Base-by-base conservation (phyloP, 2,797 vertebrate species). In the Euphonia xanthogaster region DNA sequence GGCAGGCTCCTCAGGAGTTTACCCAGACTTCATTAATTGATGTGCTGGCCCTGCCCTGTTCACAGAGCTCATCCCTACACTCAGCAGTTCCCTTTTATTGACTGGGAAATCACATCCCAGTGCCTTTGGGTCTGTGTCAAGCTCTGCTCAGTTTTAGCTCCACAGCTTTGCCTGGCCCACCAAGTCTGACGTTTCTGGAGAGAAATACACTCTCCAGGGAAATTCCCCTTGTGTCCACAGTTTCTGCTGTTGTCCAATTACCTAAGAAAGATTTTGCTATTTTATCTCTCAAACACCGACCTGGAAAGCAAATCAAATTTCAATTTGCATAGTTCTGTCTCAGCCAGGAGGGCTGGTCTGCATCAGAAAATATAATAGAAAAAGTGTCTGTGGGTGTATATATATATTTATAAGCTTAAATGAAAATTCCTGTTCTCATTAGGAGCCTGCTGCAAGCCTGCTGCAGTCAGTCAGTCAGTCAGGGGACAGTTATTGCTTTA, bases 151-250 rank as follows among this genome's bases (percentile, higher is more conserved):
- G 61, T 42, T 80, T 95, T 61, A 95, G 90, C 77, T 94, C 47
- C 5, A 25, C 72, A 92, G 55, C 72, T 85, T 67, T 77, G 57
- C 73, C 82, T 90, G 47, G 39, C 48, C 81, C 94, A 65, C 82
- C 67, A 58, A 50, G 75, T 93, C 86, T 95, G 95, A 96, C 96
- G 72, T 98, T 88, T 95, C 76, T 82, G 39, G 61, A 83, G 78
- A 97, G 91, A 95, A 92, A 93, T 94, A 4, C 88, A 3, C 45
- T 97, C 96, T 85, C 90, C 33, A 11, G 90, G 93, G 96, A 96
- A 94, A 96, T 96, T 96, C 95, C 61, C 90, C 97, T 87, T 93
- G 53, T 94, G 92, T 66, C 93, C 88, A 88, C 73, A 71, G 62
- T 86, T 97, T 96, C 78, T 92, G 65, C 77, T 88, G 31, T 86